Conservation (phyloP, 1,140 invertebrate species). For the Scaptomyza hsui region DNA sequence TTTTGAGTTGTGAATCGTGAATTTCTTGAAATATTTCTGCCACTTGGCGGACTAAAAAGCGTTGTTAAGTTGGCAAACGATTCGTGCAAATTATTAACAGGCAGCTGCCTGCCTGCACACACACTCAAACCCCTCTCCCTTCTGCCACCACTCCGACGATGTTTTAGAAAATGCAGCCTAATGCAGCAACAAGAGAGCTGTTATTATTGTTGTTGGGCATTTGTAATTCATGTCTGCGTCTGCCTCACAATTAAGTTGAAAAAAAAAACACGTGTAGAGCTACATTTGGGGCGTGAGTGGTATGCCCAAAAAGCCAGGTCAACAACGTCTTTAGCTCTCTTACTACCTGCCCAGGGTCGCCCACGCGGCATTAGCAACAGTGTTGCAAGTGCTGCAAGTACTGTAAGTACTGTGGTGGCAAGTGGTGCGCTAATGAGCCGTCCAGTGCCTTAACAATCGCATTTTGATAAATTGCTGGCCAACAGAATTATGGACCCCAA, state of each 20-base stretch:
- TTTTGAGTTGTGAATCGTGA: conserved; percentile 71
- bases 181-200: conserved; percentile 15
- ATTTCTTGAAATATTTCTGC: conserved; percentile 74
- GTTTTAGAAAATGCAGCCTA: conserved; percentile 22
- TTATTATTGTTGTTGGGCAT: conserved; percentile 8
- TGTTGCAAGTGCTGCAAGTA: conserved; percentile 32
- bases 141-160: not conserved
- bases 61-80: conserved; percentile 32
- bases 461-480: conserved; percentile 71
- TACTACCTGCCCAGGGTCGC: conserved; percentile 16
- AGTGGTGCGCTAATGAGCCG: conserved; percentile 70
- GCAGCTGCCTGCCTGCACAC: conserved; percentile 10
- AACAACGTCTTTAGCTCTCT: conserved; percentile 20
- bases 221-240: conserved; percentile 39
- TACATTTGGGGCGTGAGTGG: conserved; percentile 53
- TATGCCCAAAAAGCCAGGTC: conserved; percentile 59
- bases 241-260: conserved; percentile 45
- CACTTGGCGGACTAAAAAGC: conserved; percentile 45
- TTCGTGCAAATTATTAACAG: conserved; percentile 54
- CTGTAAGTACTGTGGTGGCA: too few species aligned
- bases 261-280: conserved; percentile 40
- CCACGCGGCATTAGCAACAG: conserved; percentile 15
- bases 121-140: not conserved
- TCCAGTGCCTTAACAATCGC: conserved; percentile 44
- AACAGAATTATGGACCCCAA: conserved; percentile 20